Conservation (phyloP, 2,888 invertebrate species). For the Oeneis ivallda region DNA sequence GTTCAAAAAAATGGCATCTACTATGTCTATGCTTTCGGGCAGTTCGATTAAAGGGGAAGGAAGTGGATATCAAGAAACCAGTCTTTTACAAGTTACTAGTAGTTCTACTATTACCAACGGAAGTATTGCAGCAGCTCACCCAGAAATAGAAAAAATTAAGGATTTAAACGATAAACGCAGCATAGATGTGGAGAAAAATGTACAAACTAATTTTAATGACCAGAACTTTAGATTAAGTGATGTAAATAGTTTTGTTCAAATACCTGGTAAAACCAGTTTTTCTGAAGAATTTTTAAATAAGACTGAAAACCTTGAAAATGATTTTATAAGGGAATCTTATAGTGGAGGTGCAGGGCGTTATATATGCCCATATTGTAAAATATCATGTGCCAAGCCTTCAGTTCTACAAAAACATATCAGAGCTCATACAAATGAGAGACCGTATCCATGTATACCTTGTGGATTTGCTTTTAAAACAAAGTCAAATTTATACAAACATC, state of each 20-base stretch:
- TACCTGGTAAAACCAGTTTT: slow-evolving; percentile 80
- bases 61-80: slow-evolving; percentile 60
- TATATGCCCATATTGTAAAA: slow-evolving; percentile 93
- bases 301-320: slow-evolving; percentile 80
- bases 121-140: slow-evolving; percentile 74
- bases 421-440: slow-evolving; percentile 95
- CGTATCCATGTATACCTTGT: slow-evolving; percentile 93
- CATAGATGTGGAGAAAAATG: slow-evolving; percentile 69
- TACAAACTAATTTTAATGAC: slow-evolving; percentile 79
- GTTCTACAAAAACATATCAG: slow-evolving; percentile 96
- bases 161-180: slow-evolving; percentile 54
- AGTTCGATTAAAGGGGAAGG: slow-evolving; percentile 62
- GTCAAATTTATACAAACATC: slow-evolving; percentile 95
- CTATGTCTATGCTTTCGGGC: slow-evolving; percentile 67
- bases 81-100: slow-evolving; percentile 57
- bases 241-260: slow-evolving; percentile 76
- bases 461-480: slow-evolving; percentile 97
- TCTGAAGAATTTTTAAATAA: slow-evolving; percentile 79
- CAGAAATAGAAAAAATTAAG: slow-evolving; percentile 76
- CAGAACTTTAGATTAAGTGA: slow-evolving; percentile 74
- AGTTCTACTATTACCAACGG: slow-evolving; percentile 68
- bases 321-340: slow-evolving; percentile 75
- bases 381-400: slow-evolving; percentile 95
- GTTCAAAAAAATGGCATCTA: slow-evolving; percentile 93
- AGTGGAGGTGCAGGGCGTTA: slow-evolving; percentile 84